Evolutionary conservation across 1,140 invertebrate species (phyloP).

Genomic region (Brachionus calyciflorus): DNA sequence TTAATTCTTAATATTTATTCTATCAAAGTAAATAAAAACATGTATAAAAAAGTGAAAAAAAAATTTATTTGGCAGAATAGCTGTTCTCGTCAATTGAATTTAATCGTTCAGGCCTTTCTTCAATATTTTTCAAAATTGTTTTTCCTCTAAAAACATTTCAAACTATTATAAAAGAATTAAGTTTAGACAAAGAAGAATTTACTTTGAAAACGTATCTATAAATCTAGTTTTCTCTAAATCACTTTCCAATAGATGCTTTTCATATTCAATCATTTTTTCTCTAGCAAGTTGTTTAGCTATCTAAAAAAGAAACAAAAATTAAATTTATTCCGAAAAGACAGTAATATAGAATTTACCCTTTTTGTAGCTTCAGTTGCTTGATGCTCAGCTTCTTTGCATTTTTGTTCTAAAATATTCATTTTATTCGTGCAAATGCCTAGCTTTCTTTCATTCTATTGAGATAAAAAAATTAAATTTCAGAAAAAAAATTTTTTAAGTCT

Average conservation of each 20-base stretch:
- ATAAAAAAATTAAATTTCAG: not conserved
- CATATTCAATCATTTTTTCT: slow-evolving; percentile 46
- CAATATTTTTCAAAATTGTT: not conserved
- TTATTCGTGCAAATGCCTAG: slow-evolving; percentile 3
- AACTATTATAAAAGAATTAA: not conserved
- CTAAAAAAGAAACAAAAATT: not conserved
- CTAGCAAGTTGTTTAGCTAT: slow-evolving; percentile 39
- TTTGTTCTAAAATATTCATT: slow-evolving; percentile 34
- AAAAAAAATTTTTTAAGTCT: not conserved
- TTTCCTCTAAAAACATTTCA: not conserved
- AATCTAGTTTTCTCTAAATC: slow-evolving; percentile 11
- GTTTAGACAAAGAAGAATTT: not conserved
- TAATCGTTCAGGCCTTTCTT: no score
- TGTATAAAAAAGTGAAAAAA: not conserved
- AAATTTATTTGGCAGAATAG: no score
- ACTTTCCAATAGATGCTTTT: slow-evolving; percentile 44
- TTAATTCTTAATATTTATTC: no score
- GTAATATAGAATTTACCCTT: no score
- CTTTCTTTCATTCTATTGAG: slow-evolving; percentile 36
- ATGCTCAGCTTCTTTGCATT: slow-evolving; percentile 28
- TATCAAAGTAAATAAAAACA: no score
- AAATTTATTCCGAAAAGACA: no score
- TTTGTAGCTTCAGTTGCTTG: slow-evolving; percentile 39
- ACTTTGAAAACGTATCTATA: not conserved
- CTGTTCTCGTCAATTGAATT: not conserved